These are phyloP conservation scores for Netelia melanura DNA, from an alignment of 2,888 invertebrate species.

Conservation along the genomic window DNA sequence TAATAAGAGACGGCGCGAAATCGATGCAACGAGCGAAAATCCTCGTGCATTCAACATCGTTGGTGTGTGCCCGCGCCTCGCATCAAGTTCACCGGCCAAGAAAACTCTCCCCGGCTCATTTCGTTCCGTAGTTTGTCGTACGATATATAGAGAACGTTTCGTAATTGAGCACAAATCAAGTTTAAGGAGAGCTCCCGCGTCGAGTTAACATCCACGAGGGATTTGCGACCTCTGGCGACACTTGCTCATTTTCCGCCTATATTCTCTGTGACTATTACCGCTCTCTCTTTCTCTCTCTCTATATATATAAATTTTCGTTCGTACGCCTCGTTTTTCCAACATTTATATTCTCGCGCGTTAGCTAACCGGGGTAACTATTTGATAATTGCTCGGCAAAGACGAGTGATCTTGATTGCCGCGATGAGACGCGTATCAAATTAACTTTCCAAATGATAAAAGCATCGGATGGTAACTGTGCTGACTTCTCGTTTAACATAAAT, in stretches of 20 bases:
- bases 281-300: background rate
- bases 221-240: conserved; percentile 68
- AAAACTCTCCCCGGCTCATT: conserved; percentile 26
- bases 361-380: too few species aligned
- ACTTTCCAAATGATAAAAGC: too few species aligned
- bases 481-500: too few species aligned
- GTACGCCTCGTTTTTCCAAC: too few species aligned
- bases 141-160: conserved; percentile 75
- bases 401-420: too few species aligned
- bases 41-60: background rate
- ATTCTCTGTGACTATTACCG: background rate
- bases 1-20: conserved; percentile 72
- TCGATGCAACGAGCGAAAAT: conserved; percentile 60
- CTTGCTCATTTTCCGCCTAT: conserved; percentile 38
- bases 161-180: conserved; percentile 85
- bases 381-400: too few species aligned
- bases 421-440: too few species aligned
- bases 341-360: too few species aligned
- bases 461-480: too few species aligned
- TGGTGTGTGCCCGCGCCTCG: background rate
- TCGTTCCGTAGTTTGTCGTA: background rate
- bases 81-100: conserved; percentile 38
- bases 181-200: conserved; percentile 81
- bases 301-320: background rate
- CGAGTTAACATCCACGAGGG: conserved; percentile 70